phyloP scores from a whole-genome alignment of 2,797 vertebrate genomes.

The Meda fulgida region DNA sequence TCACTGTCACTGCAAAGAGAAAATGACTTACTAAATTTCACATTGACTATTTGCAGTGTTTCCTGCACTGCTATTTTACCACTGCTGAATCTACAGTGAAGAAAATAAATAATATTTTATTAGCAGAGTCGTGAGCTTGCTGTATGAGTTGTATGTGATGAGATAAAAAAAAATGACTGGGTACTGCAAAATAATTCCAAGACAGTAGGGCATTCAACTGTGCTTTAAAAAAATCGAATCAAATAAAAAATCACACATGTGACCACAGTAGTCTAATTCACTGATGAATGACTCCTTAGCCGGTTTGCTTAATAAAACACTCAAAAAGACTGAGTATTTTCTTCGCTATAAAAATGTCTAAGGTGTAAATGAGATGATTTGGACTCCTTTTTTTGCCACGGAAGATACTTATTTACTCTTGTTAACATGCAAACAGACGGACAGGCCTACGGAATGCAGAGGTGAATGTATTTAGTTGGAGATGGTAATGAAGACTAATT shows the following conservation, averaged over 20 bases:
- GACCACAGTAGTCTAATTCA: background rate
- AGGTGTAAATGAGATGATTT: constrained; percentile 6
- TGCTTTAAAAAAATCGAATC: background rate
- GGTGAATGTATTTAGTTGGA: constrained; percentile 41
- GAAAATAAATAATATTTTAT: background rate
- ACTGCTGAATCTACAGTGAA: background rate
- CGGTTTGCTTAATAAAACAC: background rate
- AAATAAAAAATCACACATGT: background rate
- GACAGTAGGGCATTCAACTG: background rate
- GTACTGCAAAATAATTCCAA: background rate
- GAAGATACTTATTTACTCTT: constrained; percentile 59
- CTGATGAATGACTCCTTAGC: background rate
- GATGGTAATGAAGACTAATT: constrained; percentile 38
- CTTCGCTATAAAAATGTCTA: background rate
- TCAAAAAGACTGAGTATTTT: background rate
- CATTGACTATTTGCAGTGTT: background rate
- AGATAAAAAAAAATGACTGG: background rate
- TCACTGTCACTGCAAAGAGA: background rate
- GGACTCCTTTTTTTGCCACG: constrained; percentile 33
- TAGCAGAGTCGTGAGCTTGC: background rate
- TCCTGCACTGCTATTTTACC: background rate
- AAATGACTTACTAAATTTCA: background rate
- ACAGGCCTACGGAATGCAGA: constrained; percentile 58
- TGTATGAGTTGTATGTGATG: background rate
- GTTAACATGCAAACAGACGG: constrained; percentile 54